Percentiles rank a stretch among this genome's conserved stretches.
These are phyloP conservation scores for Tromatobia lineatoria DNA, from an alignment of 2,888 invertebrate species.

Conservation along the genomic window DNA sequence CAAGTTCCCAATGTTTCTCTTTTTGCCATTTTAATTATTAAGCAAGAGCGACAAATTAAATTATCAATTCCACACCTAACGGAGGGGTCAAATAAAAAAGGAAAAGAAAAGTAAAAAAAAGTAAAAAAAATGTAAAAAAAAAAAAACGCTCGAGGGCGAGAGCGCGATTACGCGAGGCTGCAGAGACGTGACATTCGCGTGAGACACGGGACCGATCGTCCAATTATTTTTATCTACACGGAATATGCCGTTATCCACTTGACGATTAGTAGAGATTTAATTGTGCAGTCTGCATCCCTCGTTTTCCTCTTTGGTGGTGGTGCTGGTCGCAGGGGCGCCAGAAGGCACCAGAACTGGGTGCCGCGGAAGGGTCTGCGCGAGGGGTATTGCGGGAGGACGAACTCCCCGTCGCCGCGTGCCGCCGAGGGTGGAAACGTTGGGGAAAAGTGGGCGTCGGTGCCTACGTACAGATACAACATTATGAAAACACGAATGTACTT, in stretches of 20 bases:
- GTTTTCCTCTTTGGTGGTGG: slow-evolving; percentile 36
- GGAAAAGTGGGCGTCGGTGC: slow-evolving; percentile 82
- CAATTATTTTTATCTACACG: slow-evolving; percentile 58
- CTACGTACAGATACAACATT: slow-evolving; percentile 85
- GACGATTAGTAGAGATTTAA: slow-evolving; percentile 82
- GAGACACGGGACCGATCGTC: slow-evolving; percentile 42
- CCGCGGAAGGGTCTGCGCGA: slow-evolving; percentile 73
- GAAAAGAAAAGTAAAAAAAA: background rate
- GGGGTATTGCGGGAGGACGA: slow-evolving; percentile 72
- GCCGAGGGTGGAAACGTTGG: slow-evolving; percentile 73
- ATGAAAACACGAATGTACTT: slow-evolving; percentile 86
- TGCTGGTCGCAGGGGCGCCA: slow-evolving; percentile 58
- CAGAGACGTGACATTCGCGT: slow-evolving; percentile 30
- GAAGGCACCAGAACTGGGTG: slow-evolving; percentile 71
- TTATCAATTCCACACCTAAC: slow-evolving; percentile 25
- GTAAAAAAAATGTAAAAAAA: slow-evolving; percentile 1
- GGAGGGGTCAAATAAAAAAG: slow-evolving; percentile 1
- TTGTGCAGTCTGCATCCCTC: slow-evolving; percentile 76
- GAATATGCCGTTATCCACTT: slow-evolving; percentile 70
- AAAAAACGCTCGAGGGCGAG: slow-evolving; percentile 8
- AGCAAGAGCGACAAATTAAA: background rate
- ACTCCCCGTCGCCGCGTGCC: slow-evolving; percentile 9
- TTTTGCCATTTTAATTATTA: slow-evolving; percentile 24
- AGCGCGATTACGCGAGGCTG: background rate
- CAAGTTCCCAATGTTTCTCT: background rate